Evolutionary conservation across 2,113 vertebrate species (phyloP), one percentile per base, ranked within the genome.

Genomic region (Microtus ochrogaster): DNA sequence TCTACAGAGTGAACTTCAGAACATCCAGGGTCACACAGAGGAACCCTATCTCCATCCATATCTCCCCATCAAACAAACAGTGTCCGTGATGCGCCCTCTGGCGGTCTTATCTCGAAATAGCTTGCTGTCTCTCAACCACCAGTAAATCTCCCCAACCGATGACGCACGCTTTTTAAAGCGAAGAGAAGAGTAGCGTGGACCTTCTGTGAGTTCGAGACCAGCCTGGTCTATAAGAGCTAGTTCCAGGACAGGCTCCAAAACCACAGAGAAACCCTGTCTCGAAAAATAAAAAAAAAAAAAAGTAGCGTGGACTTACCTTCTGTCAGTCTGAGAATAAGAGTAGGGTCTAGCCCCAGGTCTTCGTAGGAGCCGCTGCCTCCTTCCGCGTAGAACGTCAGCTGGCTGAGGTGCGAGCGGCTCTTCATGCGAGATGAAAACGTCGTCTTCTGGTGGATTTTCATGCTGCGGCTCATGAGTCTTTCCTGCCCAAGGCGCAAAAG

Each of bases 381-480:
- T 0, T 97, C 95, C 0, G 88, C 0, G 0, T 41, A 58, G 24
- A 90, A 65, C 5, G 39, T 36, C 16, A 96, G 41, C 49, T 97
- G 49, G 89, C 86, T 28, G 83, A 97, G 68, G 52, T 97, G 96
- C 21, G 97, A 97, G 81, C 95, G 96, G 65, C 65, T 95, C 97
- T 98, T 98, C 87, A 92, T 97, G 84, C 97, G 97, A 52, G 96
- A 94, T 2, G 93, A 81, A 96, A 97, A 77, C 0, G 93, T 98
- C 0, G 93, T 95, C 82, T 97, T 98, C 66, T 98, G 88, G 58
- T 30, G 5, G 12, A 97, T 17, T 68, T 98, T 98, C 89, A 95
- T 58, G 39, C 6, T 52, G 4, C 74, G 97, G 55, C 17, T 95
- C 81, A 72, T 8, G 82, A n/a, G 1, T 96, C 97, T 98, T 85